Conservation (phyloP, 2,113 vertebrate genomes). For the Illadopsis cleaveri region DNA sequence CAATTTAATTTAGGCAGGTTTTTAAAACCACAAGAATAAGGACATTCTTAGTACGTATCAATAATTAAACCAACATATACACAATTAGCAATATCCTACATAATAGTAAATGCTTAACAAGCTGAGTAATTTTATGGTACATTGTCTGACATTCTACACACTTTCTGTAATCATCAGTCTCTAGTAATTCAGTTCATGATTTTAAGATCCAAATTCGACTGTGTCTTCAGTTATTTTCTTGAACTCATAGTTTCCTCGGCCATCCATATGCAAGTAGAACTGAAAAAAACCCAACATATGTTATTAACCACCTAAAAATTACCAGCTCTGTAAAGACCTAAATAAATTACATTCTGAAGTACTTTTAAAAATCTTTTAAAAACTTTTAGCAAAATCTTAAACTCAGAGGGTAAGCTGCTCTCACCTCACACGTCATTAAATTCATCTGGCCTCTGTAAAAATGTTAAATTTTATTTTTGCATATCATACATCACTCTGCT, state of each 20-base stretch:
- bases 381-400: background rate
- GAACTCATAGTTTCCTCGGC: slow-evolving; percentile 95
- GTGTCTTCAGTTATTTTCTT: slow-evolving; percentile 96
- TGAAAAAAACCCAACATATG: slow-evolving; percentile 34
- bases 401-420: background rate
- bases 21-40: slow-evolving; percentile 83
- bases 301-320: background rate
- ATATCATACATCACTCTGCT: background rate
- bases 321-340: background rate
- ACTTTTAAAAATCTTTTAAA: background rate
- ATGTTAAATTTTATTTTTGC: background rate
- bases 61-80: slow-evolving; percentile 89
- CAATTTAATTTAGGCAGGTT: slow-evolving; percentile 85
- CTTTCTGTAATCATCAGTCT: slow-evolving; percentile 47
- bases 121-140: slow-evolving; percentile 63
- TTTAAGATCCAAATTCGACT: slow-evolving; percentile 93
- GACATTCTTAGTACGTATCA: slow-evolving; percentile 84
- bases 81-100: slow-evolving; percentile 82
- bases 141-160: slow-evolving; percentile 46
- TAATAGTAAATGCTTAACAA: slow-evolving; percentile 74
- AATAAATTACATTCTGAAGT: background rate
- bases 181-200: background rate
- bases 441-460: background rate
- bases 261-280: slow-evolving; percentile 98
- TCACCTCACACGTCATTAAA: background rate